Evolutionary conservation across 2,888 invertebrate genomes (phyloP), one percentile per base, ranked within the genome.

Genomic region (Tachina fera): DNA sequence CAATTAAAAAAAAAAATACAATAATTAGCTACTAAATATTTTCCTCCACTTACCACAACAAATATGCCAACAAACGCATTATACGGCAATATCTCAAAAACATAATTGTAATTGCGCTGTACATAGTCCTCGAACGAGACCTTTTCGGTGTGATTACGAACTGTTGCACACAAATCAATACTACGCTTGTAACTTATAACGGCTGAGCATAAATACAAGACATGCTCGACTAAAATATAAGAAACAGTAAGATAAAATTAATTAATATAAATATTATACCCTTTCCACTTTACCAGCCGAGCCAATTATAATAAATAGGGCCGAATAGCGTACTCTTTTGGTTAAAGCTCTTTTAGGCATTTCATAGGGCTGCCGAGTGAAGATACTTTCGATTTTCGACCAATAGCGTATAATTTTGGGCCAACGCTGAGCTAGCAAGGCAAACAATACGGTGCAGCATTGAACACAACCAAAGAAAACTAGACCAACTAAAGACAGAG

Each of bases 401-500:
- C 93, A 93, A 61, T 88, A 89, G 3, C 89, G 87, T 60, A 92
- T 91, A 14, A 93, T 77, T 13, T 88, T 61, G 0, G 92, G 92
- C 93, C 93, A 93, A 39, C 88, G 89, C 10, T 84, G 84, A 0
- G 91, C 92, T 83, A 93, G 78, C 4, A 88, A 88, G 3, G 92
- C 81, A 43, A 93, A 92, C 0, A 92, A 87, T 10, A 90, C n/a
- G 43, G 89, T 90, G 0, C 90, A 89, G 43, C 72, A 87, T 53
- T 89, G 82, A 9, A 90, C 92, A 70, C 90, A 91, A 6, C 80
- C 61, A 82, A 91, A 93, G 83, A 93, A 92, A 11, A 90, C 89
- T 3, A 90, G 43, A 11, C 91, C 91, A 53, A 91, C 92, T 93
- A 63, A 0, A 80, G 0, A 11, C 3, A 47, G 11, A 9, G 6